Conservation (phyloP, 1,140 invertebrate species). For the Calliopsis andreniformis region DNA sequence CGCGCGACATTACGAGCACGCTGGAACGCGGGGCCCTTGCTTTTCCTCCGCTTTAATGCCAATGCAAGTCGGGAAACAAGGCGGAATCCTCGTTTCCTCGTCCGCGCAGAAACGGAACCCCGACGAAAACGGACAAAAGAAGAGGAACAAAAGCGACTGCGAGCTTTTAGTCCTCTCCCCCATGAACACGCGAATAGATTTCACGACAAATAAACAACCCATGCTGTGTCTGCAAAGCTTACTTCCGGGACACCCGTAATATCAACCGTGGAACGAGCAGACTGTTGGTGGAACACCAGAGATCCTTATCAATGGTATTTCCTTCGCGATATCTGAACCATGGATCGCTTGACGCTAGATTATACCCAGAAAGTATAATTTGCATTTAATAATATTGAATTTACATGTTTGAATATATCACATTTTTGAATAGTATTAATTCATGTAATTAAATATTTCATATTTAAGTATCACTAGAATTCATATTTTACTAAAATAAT, state of each 20-base stretch:
- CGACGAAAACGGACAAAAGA: neutral
- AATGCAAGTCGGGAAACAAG: neutral
- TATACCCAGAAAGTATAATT: conserved; percentile 18
- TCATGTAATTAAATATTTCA: too few species aligned
- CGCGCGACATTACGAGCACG: neutral
- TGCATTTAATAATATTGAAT: neutral
- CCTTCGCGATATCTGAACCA: neutral
- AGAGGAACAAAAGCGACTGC: neutral
- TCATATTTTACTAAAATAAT: too few species aligned
- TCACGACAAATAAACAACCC: conserved; percentile 17
- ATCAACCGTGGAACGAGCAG: conserved; percentile 20
- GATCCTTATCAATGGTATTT: conserved; percentile 3
- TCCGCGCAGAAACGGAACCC: neutral
- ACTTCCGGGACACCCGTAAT: conserved; percentile 10
- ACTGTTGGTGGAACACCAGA: neutral
- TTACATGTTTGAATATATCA: too few species aligned
- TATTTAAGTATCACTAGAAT: too few species aligned
- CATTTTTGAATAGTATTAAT: too few species aligned
- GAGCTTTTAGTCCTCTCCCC: neutral
- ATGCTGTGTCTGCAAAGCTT: neutral
- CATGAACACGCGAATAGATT: conserved; percentile 22
- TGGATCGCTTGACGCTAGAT: neutral
- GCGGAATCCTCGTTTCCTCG: conserved; percentile 2
- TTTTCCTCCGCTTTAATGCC: neutral
- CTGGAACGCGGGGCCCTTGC: neutral